Evolutionary conservation across 2,888 invertebrate genomes (phyloP).

Genomic region (Trachelus troglodyta): DNA sequence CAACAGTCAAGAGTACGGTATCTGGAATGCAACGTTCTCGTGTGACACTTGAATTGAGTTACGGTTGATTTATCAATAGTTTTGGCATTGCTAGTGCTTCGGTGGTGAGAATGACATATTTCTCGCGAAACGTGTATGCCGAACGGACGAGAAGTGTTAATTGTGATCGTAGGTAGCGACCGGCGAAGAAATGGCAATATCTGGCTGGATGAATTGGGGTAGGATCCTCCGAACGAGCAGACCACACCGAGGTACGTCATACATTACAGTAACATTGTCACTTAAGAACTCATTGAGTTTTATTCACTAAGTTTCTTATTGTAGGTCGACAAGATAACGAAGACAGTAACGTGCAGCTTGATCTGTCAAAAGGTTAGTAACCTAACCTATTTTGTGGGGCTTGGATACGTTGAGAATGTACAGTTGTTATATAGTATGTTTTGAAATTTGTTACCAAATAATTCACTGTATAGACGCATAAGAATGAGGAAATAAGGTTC

Average conservation of each 20-base stretch:
- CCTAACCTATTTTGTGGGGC: conserved; percentile 45
- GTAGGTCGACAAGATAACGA: conserved; percentile 68
- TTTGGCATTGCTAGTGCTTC: conserved; percentile 43
- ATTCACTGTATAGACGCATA: neutral
- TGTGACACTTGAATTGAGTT: conserved; percentile 43
- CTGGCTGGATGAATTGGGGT: conserved; percentile 69
- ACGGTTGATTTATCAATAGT: conserved; percentile 43
- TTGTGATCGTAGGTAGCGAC: conserved; percentile 52
- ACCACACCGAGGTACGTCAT: conserved; percentile 65
- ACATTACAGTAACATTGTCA: conserved; percentile 22
- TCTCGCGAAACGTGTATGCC: conserved; percentile 36
- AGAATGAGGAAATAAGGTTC: neutral
- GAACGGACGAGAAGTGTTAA: conserved; percentile 48
- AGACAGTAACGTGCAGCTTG: conserved; percentile 72
- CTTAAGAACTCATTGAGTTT: conserved; percentile 21
- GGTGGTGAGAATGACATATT: conserved; percentile 47
- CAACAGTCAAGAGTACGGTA: conserved; percentile 16
- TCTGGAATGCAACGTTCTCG: conserved; percentile 31
- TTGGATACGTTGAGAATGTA: neutral
- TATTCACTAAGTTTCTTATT: conserved; percentile 28
- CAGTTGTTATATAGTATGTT: neutral
- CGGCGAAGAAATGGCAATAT: conserved; percentile 67
- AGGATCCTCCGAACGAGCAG: conserved; percentile 66
- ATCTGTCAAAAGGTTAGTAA: conserved; percentile 68
- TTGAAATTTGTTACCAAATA: neutral